phyloP scores from a whole-genome alignment of 1,140 invertebrate species.

The Anagrus nilaparvatae region DNA sequence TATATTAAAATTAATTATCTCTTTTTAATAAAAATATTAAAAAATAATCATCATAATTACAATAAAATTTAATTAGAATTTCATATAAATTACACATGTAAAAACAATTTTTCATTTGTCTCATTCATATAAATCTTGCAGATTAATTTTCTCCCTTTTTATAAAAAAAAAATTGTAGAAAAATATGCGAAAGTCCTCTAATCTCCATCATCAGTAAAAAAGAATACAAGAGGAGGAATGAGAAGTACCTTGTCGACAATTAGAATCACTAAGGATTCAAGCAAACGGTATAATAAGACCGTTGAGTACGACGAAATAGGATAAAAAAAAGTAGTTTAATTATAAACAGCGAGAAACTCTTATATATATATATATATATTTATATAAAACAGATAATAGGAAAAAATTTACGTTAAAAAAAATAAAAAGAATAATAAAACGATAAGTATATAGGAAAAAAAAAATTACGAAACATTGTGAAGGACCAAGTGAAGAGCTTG shows the following conservation, averaged over 20 bases:
- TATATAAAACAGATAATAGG: neutral
- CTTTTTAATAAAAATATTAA: too few relatives aligned
- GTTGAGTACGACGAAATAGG: constrained; percentile 11
- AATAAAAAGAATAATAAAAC: too few relatives aligned
- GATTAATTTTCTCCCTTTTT: too few relatives aligned
- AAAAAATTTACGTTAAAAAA: too few relatives aligned
- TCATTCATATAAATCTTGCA: too few relatives aligned
- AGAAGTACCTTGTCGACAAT: constrained; percentile 30
- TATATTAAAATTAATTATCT: too few relatives aligned
- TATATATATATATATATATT: neutral
- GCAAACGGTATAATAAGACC: constrained; percentile 20
- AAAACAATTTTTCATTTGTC: too few relatives aligned
- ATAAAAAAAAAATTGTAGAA: too few relatives aligned
- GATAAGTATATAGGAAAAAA: too few relatives aligned
- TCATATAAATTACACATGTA: too few relatives aligned
- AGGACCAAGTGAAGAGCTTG: constrained; percentile 23
- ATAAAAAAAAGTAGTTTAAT: constrained; percentile 35
- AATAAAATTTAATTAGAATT: too few relatives aligned
- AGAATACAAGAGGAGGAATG: neutral
- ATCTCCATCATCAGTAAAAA: constrained; percentile 13
- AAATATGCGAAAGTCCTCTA: constrained; percentile 22
- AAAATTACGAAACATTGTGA: constrained; percentile 12
- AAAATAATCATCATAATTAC: too few relatives aligned
- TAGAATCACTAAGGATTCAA: constrained; percentile 38
- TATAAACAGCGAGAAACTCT: constrained; percentile 29